phyloP scores from a whole-genome alignment of 2,797 vertebrate genomes.

The Sarcophilus harrisii region DNA sequence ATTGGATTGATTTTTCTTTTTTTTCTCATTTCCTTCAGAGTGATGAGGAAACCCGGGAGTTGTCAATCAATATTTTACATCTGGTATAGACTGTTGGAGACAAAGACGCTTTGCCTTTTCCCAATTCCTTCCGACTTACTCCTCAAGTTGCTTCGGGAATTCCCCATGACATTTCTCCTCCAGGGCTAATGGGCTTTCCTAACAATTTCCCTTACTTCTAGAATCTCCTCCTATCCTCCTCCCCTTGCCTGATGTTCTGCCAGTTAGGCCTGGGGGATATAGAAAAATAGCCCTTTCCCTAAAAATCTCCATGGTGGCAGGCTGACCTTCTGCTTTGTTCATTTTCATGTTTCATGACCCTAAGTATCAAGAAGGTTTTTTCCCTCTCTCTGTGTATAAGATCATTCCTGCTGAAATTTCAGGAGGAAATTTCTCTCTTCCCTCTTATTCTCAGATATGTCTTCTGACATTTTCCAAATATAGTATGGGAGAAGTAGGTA shows the following conservation, averaged over 20 bases:
- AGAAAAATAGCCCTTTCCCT: background rate
- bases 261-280: background rate
- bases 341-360: background rate
- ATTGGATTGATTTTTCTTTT: background rate
- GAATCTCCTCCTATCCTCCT: background rate
- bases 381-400: background rate
- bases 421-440: background rate
- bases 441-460: background rate
- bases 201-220: background rate
- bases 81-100: conserved; percentile 9
- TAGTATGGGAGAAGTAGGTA: background rate
- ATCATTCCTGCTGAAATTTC: background rate
- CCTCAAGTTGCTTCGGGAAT: background rate
- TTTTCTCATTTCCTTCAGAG: conserved; percentile 31
- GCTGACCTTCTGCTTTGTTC: background rate
- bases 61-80: conserved; percentile 32
- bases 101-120: background rate
- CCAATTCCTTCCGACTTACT: background rate
- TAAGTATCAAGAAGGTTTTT: background rate
- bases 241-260: background rate
- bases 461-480: background rate
- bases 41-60: background rate
- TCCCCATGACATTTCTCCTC: background rate
- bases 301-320: background rate
- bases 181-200: background rate